Percentiles rank a stretch among this genome's conserved stretches.
phyloP scores from a whole-genome alignment of 1,140 invertebrate species.

The Drosophila willistoni region DNA sequence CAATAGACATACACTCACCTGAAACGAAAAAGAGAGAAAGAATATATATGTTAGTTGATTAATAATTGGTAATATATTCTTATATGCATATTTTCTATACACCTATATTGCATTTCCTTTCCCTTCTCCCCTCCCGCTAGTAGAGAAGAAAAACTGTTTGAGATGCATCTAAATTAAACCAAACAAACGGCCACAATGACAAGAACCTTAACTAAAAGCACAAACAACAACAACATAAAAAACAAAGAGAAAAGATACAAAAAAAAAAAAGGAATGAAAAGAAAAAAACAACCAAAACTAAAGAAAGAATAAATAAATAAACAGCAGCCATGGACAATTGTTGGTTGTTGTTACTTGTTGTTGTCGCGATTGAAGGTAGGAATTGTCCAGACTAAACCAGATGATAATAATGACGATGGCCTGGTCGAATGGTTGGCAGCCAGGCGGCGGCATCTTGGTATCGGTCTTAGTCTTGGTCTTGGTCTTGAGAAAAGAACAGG shows the following conservation, averaged over 20 bases:
- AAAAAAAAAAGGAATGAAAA: slow-evolving; percentile 40
- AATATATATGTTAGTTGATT: slow-evolving; percentile 27
- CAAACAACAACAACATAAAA: slow-evolving; percentile 2
- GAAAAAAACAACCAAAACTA: slow-evolving; percentile 23
- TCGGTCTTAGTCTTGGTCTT: slow-evolving; percentile 35
- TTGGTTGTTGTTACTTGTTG: slow-evolving; percentile 23
- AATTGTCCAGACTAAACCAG: slow-evolving; percentile 67
- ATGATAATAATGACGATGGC: slow-evolving; percentile 71
- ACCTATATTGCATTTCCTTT: slow-evolving; percentile 17
- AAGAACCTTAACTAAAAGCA: slow-evolving; percentile 55
- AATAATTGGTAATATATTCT: background rate
- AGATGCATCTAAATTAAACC: slow-evolving; percentile 62
- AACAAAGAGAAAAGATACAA: slow-evolving; percentile 7
- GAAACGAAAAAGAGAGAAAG: slow-evolving; percentile 33
- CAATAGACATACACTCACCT: slow-evolving; percentile 48
- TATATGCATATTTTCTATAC: slow-evolving; percentile 41
- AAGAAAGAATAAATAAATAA: slow-evolving; percentile 10
- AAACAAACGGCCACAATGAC: slow-evolving; percentile 57
- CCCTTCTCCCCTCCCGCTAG: background rate
- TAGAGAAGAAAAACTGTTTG: slow-evolving; percentile 30
- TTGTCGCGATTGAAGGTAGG: slow-evolving; percentile 52
- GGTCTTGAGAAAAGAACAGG: slow-evolving; percentile 19
- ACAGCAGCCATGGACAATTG: slow-evolving; percentile 42
- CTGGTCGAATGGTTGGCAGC: slow-evolving; percentile 31
- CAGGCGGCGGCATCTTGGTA: slow-evolving; percentile 45